Conservation (phyloP, 2,797 vertebrate species). For the Falco biarmicus region DNA sequence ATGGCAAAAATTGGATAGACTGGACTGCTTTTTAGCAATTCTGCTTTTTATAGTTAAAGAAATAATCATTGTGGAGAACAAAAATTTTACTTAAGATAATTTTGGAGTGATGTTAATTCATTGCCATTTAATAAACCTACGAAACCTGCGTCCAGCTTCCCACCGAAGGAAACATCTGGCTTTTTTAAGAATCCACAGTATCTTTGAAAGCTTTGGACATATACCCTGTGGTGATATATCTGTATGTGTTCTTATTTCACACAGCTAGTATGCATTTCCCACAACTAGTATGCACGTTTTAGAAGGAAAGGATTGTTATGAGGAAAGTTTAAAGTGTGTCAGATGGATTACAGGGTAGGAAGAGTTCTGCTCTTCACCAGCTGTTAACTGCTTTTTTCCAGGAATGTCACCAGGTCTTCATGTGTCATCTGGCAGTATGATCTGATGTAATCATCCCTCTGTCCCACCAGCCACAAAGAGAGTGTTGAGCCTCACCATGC, state of each 20-base stretch:
- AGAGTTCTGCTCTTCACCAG: background rate
- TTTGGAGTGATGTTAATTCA: background rate
- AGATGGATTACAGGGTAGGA: background rate
- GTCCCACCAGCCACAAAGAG: background rate
- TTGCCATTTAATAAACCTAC: background rate
- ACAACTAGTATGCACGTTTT: background rate
- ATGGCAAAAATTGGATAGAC: background rate
- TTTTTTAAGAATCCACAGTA: background rate
- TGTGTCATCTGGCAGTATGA: background rate
- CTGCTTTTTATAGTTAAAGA: background rate
- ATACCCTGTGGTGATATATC: background rate
- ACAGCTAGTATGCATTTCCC: background rate
- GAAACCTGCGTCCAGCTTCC: background rate
- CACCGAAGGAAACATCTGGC: background rate
- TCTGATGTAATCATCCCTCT: background rate
- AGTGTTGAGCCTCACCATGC: rapidly evolving
- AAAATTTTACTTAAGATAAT: background rate
- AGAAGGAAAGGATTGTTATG: background rate
- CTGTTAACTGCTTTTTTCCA: background rate
- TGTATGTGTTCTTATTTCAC: background rate
- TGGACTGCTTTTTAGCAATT: background rate
- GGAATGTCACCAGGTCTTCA: background rate
- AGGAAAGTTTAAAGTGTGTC: background rate
- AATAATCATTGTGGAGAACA: background rate
- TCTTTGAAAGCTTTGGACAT: background rate